Percentiles rank a stretch among this genome's conserved stretches.
phyloP scores from a whole-genome alignment of 2,797 vertebrate genomes.

The Malurus leucopterus region DNA sequence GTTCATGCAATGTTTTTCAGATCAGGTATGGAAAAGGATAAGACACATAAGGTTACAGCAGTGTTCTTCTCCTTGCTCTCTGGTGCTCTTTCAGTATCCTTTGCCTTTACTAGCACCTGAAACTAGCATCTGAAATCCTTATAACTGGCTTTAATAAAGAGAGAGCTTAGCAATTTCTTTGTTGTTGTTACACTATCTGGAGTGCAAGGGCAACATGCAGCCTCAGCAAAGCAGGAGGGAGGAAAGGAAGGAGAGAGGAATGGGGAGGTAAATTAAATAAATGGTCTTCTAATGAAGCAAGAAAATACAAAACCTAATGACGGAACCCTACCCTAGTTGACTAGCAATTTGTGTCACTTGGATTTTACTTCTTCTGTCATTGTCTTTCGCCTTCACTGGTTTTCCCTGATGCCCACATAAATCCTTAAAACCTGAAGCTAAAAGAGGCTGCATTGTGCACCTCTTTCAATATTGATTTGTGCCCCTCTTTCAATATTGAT shows the following conservation, averaged over 20 bases:
- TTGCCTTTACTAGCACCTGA: neutral
- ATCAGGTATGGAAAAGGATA: neutral
- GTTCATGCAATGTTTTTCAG: neutral
- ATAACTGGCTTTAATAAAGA: neutral
- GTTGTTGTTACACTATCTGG: neutral
- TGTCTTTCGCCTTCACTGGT: constrained; percentile 1
- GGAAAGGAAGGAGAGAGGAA: neutral
- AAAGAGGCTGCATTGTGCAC: neutral
- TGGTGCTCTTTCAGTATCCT: neutral
- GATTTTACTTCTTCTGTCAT: constrained; percentile 13
- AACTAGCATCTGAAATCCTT: neutral
- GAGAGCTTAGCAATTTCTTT: neutral
- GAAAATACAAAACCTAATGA: neutral
- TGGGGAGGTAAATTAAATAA: neutral
- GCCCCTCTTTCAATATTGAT: neutral
- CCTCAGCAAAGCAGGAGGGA: neutral
- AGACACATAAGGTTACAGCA: neutral
- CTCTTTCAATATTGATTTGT: constrained; percentile 12
- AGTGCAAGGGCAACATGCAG: neutral
- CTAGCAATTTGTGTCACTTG: neutral
- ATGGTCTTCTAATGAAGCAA: neutral
- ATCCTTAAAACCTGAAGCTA: constrained; percentile 31
- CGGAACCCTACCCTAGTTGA: neutral
- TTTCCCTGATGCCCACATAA: constrained; percentile 11
- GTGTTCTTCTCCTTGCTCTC: neutral